Base-by-base conservation (phyloP, 2,888 invertebrate species). In the Notodonta dromedarius region DNA sequence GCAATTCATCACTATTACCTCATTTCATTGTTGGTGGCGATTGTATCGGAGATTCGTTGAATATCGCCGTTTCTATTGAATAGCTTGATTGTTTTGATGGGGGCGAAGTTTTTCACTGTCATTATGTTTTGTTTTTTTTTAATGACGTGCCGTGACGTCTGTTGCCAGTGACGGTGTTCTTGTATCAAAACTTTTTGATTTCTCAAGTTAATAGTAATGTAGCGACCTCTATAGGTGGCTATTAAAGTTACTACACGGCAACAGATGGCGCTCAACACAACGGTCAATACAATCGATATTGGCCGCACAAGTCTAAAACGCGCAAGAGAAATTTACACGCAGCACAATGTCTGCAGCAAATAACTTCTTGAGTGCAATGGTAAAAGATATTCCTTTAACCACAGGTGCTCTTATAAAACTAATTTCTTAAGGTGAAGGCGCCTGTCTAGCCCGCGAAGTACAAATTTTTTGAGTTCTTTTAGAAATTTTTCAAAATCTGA, bases 1-100 rank as follows among this genome's bases (percentile, higher is more conserved):
- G 68, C 70, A 65, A 70, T 71, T 66, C 66, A 72, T 76, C 63
- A 81, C 80, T 80, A 72, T 83, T 83, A 85, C 87, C 85, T 87
- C 85, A 86, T 86, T 74, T 77, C 83, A 82, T 81, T 72, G 78
- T 77, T 71, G 67, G 11, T 4, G 5, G 4, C 12, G n/a, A n/a
- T 35, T 54, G 13, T 55, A 3, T 8, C n/a, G 40, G 55, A 55
- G 55, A 40, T 39, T 40, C 40, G 14, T 55, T 9, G 55, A 55
- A 39, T 55, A 40, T 55, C 32, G 16, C 7, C 50, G 12, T 16
- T 16, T 16, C 13, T 52, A 32, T 52, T 52, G 24, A 52, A 32
- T 52, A 16, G 12, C 50, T 50, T 16, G 50, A 12, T 52, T 32
- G 52, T 52, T 52, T 32, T 52, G 32, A 11, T 13, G 32, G 32